Base-by-base conservation (phyloP, 2,113 vertebrate species). In the Gallinago media region DNA sequence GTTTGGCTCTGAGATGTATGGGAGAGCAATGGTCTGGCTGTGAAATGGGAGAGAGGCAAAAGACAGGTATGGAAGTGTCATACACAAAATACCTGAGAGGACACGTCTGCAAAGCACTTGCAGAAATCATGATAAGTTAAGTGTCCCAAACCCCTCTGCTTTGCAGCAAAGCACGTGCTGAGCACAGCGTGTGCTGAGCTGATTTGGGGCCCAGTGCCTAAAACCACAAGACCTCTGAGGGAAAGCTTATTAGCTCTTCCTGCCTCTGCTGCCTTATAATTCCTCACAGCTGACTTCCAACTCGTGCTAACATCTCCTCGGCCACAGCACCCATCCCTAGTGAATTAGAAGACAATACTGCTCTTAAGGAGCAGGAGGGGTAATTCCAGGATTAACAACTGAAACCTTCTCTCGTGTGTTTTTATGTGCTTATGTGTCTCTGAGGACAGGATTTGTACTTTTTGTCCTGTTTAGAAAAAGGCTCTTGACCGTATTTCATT, bases 391-490 rank as follows among this genome's bases (percentile, higher is more conserved):
- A 50, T 32, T 32, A 38, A 63, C 47, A 71, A 1, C 34, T 70
- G 80, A 38, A 38, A 50, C 59, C 89, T 92, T 63, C 86, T 59
- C 31, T 54, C 58, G 3, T 14, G 16, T 40, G 81, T 31, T 87
- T 85, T 73, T 36, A 58, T 34, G 74, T 62, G 32, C 52, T 55
- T 34, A 27, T 55, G 49, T 7, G 74, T 44, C 72, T 77, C 92
- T 52, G 34, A 71, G 95, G 87, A 81, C 36, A 8, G 42, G 20
- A 22, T 42, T 77, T 67, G 92, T 88, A 95, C 77, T 78, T 78
- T 63, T 15, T 75, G 94, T 93, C 71, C 96, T n/a, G 20, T 52
- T 88, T 29, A 4, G 66, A 79, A 59, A 56, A 77, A 74, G 74
- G 49, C 0, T 1, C 32, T 76, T 55, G 78, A 29, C 21, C 1